Evolutionary conservation across 1,140 invertebrate species (phyloP), one percentile per base, ranked within the genome.

Genomic region (Lordiphosa clarofinis): DNA sequence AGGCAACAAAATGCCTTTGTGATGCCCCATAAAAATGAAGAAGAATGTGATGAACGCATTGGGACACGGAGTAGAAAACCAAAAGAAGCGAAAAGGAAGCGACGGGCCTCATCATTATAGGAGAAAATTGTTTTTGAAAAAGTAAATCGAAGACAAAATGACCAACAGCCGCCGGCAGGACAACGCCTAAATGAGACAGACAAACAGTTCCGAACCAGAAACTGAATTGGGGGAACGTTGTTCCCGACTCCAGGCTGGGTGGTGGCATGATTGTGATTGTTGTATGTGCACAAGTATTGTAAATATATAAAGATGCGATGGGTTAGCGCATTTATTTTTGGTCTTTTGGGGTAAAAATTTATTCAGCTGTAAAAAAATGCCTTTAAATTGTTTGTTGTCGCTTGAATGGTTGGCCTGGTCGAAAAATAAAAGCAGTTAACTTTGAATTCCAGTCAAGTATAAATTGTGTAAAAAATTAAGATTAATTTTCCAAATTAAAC

Each of bases 321-420:
- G 69, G 59, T 62, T 58, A 65, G 57, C 76, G 73, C 53, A 73
- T 76, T 82, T 82, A 82, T 84, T 82, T 76, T 82, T 76, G 67
- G 59, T 65, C 57, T 69, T 82, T 76, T 56, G 74, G 68, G 68
- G 28, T 62, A 56, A 50, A 72, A 82, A 64, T 58, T 71, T 58
- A 82, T 56, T 69, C 63, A 59, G 54, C 68, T 76, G 76, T 65
- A 37, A 84, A 84, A 31, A 58, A 64, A 81, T 69, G 36, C 68
- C 46, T 64, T 68, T 63, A 81, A 82, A 69, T 60, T 63, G 47
- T 59, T 63, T 73, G 43, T 54, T 61, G 44, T 55, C 64, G 58
- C 31, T 78, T 38, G 43, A 36, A 36, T 69, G 63, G 44, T 11
- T 48, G 38, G 38, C 37, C 9, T 54, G 37, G 39, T 42, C 53